Evolutionary conservation across 2,888 invertebrate species (phyloP), one percentile per base, ranked within the genome.

Genomic region (Drosophila eohydei): DNA sequence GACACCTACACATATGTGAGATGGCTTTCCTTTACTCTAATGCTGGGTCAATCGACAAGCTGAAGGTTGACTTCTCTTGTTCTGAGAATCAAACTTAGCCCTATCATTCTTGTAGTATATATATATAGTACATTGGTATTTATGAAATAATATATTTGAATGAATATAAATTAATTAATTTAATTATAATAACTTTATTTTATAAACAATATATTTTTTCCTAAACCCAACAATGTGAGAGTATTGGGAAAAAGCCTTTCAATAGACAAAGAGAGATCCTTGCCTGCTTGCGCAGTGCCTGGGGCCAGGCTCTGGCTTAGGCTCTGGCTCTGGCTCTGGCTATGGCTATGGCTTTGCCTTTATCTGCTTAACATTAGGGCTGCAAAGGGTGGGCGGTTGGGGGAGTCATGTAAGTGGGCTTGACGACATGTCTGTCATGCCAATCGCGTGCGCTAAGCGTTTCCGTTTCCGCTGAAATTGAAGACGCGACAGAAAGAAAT

Each of bases 401-500:
- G n/a, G 21, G 16, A 4, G 11, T 44, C n/a, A 38, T 41, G 16
- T 40, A 51, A 48, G 40, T 52, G 26, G 48, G 34, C 21, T 48
- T 50, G 56, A 38, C n/a, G 67, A 68, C 78, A 59, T 65, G 67
- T 62, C 62, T 72, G 61, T 71, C 56, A 61, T 64, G 54, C 34
- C 51, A 55, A 80, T 59, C 54, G 51, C 41, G 57, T 43, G 46
- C 48, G 64, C 56, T 68, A 63, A 58, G 66, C 65, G 28, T 63
- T 78, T 78, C 81, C 78, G 81, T 65, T 78, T 80, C 81, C 78
- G 81, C 30, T 80, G 78, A 62, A 78, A 78, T 64, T 44, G 48
- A 78, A 78, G 80, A 77, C 65, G 40, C 64, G 36, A 43, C 34
- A 40, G 26, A 26, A 26, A 52, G 9, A 38, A 51, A 16, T 51